phyloP scores from a whole-genome alignment of 2,888 invertebrate species.

The Dynastes grantii region DNA sequence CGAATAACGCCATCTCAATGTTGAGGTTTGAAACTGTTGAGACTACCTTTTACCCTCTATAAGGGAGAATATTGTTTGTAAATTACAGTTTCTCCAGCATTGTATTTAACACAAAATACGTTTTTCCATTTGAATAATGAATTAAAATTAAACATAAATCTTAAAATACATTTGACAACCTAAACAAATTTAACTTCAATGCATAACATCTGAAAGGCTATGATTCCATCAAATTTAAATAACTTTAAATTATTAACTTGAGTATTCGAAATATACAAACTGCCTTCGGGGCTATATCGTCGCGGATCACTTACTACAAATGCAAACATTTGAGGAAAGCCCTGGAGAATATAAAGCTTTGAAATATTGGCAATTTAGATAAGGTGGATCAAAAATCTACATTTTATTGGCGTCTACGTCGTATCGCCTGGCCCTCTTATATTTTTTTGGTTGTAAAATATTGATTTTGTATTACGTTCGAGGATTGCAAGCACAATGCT shows the following conservation, averaged over 20 bases:
- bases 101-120: too few species aligned
- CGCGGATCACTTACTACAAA: neutral
- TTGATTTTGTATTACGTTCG: neutral
- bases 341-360: neutral
- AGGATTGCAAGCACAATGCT: neutral
- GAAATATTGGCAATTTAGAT: slow-evolving; percentile 12
- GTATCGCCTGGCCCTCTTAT: neutral
- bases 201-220: too few species aligned
- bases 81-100: too few species aligned
- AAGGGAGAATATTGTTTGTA: too few species aligned
- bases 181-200: too few species aligned
- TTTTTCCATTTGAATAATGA: too few species aligned
- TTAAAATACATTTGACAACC: too few species aligned
- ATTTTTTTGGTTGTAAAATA: neutral
- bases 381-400: neutral
- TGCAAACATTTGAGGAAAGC: neutral
- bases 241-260: neutral
- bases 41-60: too few species aligned
- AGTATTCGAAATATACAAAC: neutral
- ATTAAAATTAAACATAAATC: too few species aligned
- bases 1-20: too few species aligned
- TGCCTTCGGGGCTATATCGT: neutral
- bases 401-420: neutral
- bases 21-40: too few species aligned
- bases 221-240: neutral